Evolutionary conservation across 1,140 invertebrate genomes (phyloP).

Genomic region (Potamilus streckersoni): DNA sequence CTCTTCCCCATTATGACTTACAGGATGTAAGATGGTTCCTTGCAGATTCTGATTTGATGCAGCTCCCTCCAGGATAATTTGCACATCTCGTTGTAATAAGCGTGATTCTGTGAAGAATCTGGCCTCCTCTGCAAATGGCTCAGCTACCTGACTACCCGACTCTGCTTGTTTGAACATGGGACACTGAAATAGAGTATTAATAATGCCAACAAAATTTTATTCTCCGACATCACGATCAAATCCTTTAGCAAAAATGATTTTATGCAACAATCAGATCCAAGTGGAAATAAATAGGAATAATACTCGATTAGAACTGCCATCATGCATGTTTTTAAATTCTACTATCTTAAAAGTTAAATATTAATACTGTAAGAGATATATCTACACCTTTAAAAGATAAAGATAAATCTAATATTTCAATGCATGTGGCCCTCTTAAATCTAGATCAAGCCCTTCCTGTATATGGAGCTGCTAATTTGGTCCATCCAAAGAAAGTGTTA

Average conservation of each 20-base stretch:
- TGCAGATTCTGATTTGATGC: constrained; percentile 88
- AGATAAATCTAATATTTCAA: too few relatives aligned
- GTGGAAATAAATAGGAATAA: too few relatives aligned
- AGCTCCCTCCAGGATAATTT: constrained; percentile 90
- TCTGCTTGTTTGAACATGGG: constrained; percentile 82
- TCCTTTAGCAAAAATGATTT: neutral
- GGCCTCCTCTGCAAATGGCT: constrained; percentile 82
- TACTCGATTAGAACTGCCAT: too few relatives aligned
- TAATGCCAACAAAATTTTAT: neutral
- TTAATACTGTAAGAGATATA: too few relatives aligned
- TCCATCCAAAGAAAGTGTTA: too few relatives aligned
- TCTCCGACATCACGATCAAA: neutral
- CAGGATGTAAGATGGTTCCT: constrained; percentile 95
- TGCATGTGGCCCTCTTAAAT: too few relatives aligned
- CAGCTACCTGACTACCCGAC: constrained; percentile 73
- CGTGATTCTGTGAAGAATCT: constrained; percentile 92
- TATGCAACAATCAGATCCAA: too few relatives aligned
- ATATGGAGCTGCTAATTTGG: too few relatives aligned
- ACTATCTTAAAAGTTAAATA: too few relatives aligned
- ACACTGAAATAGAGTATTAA: constrained; percentile 69
- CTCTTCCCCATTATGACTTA: constrained; percentile 53
- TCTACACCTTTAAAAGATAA: too few relatives aligned
- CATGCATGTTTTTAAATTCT: too few relatives aligned
- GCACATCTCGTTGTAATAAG: constrained; percentile 92
- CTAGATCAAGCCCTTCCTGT: too few relatives aligned